Conservation (phyloP, 2,113 vertebrate species). For the Ciconia maguari region DNA sequence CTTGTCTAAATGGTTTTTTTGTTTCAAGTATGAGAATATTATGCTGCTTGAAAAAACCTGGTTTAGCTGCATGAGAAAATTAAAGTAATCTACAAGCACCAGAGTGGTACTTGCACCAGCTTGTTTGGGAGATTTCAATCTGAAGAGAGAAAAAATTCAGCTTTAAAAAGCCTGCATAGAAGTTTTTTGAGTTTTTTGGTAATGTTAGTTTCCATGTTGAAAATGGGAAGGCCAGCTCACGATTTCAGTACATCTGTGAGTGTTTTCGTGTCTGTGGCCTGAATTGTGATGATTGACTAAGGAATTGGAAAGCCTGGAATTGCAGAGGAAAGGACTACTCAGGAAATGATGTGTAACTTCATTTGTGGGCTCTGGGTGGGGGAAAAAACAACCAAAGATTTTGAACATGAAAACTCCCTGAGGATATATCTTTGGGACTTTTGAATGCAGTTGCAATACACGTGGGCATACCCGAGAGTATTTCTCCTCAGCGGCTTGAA, state of each 20-base stretch:
- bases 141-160: not conserved
- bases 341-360: not conserved
- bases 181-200: not conserved
- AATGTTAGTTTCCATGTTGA: not conserved
- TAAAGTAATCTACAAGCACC: not conserved
- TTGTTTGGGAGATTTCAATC: not conserved
- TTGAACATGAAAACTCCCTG: not conserved
- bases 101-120: not conserved
- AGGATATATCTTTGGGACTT: not conserved
- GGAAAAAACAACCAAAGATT: not conserved
- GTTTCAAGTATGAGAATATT: not conserved
- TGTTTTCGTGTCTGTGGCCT: not conserved
- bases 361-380: not conserved
- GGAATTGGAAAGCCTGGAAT: not conserved
- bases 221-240: not conserved
- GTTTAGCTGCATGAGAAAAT: constrained; percentile 25
- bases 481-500: not conserved
- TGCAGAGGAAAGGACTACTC: not conserved
- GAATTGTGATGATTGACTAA: not conserved
- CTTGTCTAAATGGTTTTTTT: constrained; percentile 13
- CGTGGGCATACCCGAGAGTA: not conserved
- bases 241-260: not conserved
- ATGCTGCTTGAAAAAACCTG: not conserved
- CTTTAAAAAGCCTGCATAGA: not conserved
- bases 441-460: not conserved